Conservation (phyloP, 2,113 vertebrate species). For the Lontra canadensis region DNA sequence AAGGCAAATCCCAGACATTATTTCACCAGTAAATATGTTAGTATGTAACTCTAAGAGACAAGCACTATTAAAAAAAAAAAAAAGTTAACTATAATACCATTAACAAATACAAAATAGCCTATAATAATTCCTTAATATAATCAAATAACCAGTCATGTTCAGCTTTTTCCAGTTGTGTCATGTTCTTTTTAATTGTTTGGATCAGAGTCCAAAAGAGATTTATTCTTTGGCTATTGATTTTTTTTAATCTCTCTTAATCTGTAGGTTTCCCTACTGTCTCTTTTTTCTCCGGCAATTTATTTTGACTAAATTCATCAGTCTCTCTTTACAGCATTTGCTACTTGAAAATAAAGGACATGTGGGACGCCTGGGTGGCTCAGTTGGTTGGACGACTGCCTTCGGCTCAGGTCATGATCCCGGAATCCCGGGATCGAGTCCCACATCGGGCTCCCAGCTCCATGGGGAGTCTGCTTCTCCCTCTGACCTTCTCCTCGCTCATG, state of each 20-base stretch:
- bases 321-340: not conserved
- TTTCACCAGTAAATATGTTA: not conserved
- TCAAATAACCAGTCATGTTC: not conserved
- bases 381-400: no score
- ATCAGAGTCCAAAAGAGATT: not conserved
- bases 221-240: not conserved
- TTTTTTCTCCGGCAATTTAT: not conserved
- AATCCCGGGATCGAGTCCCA: no score
- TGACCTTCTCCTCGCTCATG: no score
- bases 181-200: not conserved
- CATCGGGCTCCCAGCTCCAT: no score
- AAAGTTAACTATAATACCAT: not conserved
- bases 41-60: not conserved
- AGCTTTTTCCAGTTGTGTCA: not conserved
- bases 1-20: not conserved
- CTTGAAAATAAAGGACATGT: not conserved
- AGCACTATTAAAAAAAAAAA: not conserved
- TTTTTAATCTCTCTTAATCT: not conserved
- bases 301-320: not conserved
- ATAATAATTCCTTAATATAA: not conserved
- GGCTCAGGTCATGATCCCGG: no score
- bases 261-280: not conserved
- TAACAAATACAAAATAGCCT: not conserved
- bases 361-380: no score
- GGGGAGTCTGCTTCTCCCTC: no score